These are phyloP conservation scores for Ennomos quercinarius DNA, from an alignment of 2,888 invertebrate species.

Conservation along the genomic window DNA sequence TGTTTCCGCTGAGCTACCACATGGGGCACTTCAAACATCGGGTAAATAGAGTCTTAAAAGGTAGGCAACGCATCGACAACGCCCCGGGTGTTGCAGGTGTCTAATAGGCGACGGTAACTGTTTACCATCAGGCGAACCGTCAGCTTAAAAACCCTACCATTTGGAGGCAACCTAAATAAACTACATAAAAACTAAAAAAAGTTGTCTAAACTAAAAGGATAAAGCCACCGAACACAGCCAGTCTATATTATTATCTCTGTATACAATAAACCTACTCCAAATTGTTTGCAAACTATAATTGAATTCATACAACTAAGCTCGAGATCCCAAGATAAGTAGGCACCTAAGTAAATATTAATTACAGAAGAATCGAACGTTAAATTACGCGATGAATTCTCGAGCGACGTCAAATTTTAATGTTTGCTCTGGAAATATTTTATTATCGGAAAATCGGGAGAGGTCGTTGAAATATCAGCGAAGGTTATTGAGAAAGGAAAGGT, in stretches of 20 bases:
- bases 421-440: not conserved
- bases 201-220: too few relatives aligned
- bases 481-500: not conserved
- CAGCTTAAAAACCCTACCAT: too few relatives aligned
- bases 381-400: conserved; percentile 4
- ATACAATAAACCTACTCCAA: conserved; percentile 5
- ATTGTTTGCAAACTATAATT: conserved; percentile 24
- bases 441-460: conserved; percentile 8
- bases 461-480: not conserved
- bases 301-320: conserved; percentile 14
- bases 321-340: conserved; percentile 8
- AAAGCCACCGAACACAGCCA: too few relatives aligned
- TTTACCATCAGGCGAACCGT: too few relatives aligned
- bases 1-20: too few relatives aligned
- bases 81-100: too few relatives aligned
- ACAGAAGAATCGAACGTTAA: conserved; percentile 5
- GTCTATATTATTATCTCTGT: not conserved
- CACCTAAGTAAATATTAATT: conserved; percentile 23
- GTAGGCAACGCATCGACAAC: too few relatives aligned
- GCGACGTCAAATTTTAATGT: not conserved
- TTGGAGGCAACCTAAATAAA: too few relatives aligned
- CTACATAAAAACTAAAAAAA: too few relatives aligned
- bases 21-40: too few relatives aligned
- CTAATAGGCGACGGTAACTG: too few relatives aligned
- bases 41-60: too few relatives aligned